Percentiles rank a stretch among this genome's conserved stretches.
phyloP scores from a whole-genome alignment of 2,888 invertebrate genomes.

The Therioaphis trifolii region DNA sequence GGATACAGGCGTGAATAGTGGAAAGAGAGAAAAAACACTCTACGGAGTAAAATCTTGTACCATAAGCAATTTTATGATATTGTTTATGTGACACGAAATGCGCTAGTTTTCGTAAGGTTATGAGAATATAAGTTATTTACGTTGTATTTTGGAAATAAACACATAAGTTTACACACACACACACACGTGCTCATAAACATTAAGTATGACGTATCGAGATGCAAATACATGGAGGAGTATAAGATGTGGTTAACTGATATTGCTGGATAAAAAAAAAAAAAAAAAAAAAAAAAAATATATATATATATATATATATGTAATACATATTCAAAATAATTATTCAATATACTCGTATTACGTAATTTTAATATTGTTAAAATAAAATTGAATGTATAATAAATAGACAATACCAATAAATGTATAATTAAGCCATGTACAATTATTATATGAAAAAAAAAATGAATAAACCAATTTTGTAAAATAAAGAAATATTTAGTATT shows the following conservation, averaged over 20 bases:
- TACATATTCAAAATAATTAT: too few relatives aligned
- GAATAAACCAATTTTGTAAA: too few relatives aligned
- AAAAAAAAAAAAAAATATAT: too few relatives aligned
- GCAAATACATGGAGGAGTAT: slow-evolving; percentile 6
- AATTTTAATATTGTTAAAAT: too few relatives aligned
- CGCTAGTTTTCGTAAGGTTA: slow-evolving; percentile 38
- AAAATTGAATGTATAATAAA: too few relatives aligned
- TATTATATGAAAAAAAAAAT: too few relatives aligned
- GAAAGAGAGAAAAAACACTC: slow-evolving; percentile 32
- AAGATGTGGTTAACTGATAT: slow-evolving; percentile 16
- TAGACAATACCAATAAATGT: too few relatives aligned
- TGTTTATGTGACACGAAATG: slow-evolving; percentile 44
- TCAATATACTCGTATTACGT: too few relatives aligned
- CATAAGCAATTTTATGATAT: slow-evolving; percentile 57
- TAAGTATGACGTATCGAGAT: slow-evolving; percentile 22
- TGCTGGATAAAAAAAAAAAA: neutral
- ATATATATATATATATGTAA: too few relatives aligned
- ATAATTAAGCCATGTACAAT: too few relatives aligned
- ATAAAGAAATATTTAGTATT: too few relatives aligned
- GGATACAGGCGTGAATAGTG: neutral
- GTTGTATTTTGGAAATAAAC: slow-evolving; percentile 33
- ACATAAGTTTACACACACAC: too few relatives aligned
- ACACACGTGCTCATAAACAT: neutral
- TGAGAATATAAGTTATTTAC: slow-evolving; percentile 41
- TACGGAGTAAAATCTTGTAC: slow-evolving; percentile 41